Evolutionary conservation across 2,113 vertebrate genomes (phyloP), one percentile per base, ranked within the genome.

Genomic region (Anarrhichthys ocellatus): DNA sequence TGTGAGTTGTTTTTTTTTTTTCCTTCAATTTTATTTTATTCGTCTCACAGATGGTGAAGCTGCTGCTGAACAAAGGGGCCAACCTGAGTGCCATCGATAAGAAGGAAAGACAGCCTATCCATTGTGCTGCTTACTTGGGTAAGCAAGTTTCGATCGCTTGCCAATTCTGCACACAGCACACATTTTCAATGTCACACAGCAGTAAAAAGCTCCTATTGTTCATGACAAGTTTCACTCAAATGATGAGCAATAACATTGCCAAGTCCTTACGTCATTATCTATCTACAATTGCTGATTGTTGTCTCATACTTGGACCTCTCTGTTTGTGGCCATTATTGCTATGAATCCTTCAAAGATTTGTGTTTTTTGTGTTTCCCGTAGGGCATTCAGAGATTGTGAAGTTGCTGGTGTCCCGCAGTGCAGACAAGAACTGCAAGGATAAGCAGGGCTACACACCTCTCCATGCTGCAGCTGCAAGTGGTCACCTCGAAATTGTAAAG

Each of bases 51-150:
- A 99, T 97, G 94, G 97, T 99, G 88, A 97, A 96, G 88, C 90
- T 99, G 94, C 96, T 99, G 80, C 92, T 99, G 91, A 99, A 96
- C 92, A 99, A 97, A 92, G 98, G 98, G 76, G 97, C 97, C 93
- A 97, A 97, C 90, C 94, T 98, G 92, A 97, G 96, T 81, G 96
- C 96, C 82, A 98, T 96, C 7, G 98, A 99, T 94, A 97, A 98
- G 94, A 99, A 97, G 92, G 97, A 99, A 61, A 94, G 98, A 59
- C 97, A 98, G 90, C 96, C 98, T 61, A 94, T 99, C 89, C 98
- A 99, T 93, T 98, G 97, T 96, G 97, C 98, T 17, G 97, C 97
- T 71, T 98, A 97, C 89, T 94, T 98, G 76, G 98, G 98, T 99
- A 75, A 89, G 93, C 67, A 13, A 7, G 29, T 65, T 76, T 67